Base-by-base conservation (phyloP, 2,797 vertebrate genomes). In the Silurus aristotelis region DNA sequence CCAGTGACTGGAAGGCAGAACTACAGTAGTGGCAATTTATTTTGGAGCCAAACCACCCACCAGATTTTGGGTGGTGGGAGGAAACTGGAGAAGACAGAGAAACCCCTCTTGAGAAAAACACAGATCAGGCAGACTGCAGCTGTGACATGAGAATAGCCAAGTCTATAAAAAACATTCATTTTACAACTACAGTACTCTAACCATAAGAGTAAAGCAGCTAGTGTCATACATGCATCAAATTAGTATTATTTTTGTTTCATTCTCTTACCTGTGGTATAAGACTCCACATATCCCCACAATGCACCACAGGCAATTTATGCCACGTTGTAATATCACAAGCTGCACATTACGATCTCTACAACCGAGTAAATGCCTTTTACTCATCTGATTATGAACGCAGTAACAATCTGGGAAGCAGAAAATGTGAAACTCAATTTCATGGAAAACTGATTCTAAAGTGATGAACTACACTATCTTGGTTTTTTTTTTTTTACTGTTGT, bases 391-490 rank as follows among this genome's bases (percentile, higher is more conserved):
- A 77, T 89, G 87, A 86, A 85, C 61, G 48, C 58, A 46, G 70
- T 43, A 76, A 66, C 79, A 83, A 82, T 82, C 58, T 64, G 27
- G 27, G 19, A 83, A 73, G 52, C 1, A 25, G 25, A 67, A 78
- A 85, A 83, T 58, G 58, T 86, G 71, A 38, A 82, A 55, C n/a
- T 61, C 52, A 79, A 79, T 84, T 87, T 86, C 78, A 87, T 31
- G 1, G 71, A 84, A 84, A 84, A 86, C 72, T 82, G 86, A 84
- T 73, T 89, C 80, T 84, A 85, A 87, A 82, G 48, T 80, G 83
- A 27, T 15, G 25, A 43, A 66, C n/a, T 83, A 72, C 8, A 72
- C 81, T 78, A 52, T 84, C 84, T 71, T n/a, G 64, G 64, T 60
- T 88, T 5, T 85, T 76, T 71, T 1, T 80, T 72, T 72, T 38